Conservation (phyloP, 2,888 invertebrate species). For the Nowickia ferox region DNA sequence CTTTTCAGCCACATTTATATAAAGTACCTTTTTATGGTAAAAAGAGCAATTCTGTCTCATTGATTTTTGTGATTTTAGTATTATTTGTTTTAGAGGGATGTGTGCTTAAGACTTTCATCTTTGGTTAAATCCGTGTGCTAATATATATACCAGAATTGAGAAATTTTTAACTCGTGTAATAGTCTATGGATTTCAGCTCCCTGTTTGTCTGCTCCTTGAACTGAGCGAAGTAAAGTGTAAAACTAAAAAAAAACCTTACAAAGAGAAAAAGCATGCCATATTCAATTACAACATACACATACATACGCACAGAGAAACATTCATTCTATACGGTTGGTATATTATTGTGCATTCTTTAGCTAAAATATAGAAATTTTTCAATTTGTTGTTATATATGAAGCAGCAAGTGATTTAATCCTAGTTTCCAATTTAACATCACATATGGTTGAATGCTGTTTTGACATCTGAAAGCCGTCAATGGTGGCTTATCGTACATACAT, state of each 20-base stretch:
- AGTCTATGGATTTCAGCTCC: not conserved
- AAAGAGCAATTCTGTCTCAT: no score
- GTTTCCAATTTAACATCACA: slow-evolving; percentile 78
- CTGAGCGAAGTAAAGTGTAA: not conserved
- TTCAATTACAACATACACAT: not conserved
- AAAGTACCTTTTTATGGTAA: no score
- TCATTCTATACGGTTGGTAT: not conserved
- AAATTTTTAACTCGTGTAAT: no score
- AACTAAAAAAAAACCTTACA: not conserved
- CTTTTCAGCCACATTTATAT: no score
- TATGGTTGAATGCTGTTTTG: slow-evolving; percentile 77
- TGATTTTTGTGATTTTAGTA: no score
- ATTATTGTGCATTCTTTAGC: not conserved
- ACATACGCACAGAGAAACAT: not conserved
- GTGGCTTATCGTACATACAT: slow-evolving; percentile 48
- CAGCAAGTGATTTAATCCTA: slow-evolving; percentile 76
- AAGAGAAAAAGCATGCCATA: not conserved
- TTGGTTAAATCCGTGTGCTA: no score
- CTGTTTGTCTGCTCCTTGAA: not conserved
- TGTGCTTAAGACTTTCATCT: no score
- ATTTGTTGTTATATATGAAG: not conserved
- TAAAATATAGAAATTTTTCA: not conserved
- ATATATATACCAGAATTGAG: no score
- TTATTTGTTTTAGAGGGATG: no score
- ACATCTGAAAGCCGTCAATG: slow-evolving; percentile 76